Evolutionary conservation across 2,888 invertebrate genomes (phyloP), one percentile per base, ranked within the genome.

Genomic region (Agonum fuliginosum): DNA sequence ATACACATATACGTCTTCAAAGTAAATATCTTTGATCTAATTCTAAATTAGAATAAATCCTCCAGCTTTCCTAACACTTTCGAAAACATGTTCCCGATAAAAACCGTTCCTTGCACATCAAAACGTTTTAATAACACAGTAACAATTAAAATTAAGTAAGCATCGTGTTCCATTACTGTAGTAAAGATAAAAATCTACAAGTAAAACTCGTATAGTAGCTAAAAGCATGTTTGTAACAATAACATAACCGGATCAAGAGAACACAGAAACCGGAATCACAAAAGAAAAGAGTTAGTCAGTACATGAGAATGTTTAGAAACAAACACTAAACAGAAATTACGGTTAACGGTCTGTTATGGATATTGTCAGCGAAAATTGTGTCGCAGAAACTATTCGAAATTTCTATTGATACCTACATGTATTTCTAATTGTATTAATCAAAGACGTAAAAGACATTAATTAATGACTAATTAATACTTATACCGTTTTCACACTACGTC

Each of bases 301-400:
- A 5, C 30, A 54, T 58, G 58, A 14, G 58, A 62, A 62, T 62
- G 30, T 14, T 30, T 62, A 30, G 58, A 62, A 62, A 62, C 58
- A 62, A 46, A 17, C 58, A 14, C 58, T 14, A 62, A 62, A 30
- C 30, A 8, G 58, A 30, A 62, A 62, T 30, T 27, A 62, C 30
- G 17, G 27, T 27, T 62, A 62, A 62, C 58, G 58, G 58, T 62
- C 14, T 62, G 58, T 30, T 62, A 62, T 62, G 58, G 58, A 62
- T 62, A 30, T 30, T 27, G 27, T 10, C 58, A 62, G 58, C 30
- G 58, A 62, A 30, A 30, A 30, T 14, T 14, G 58, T 62, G 58
- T 30, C 30, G 58, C 17, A 54, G 14, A 62, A 62, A 8, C n/a
- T n/a, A 54, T 24, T n/a, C 8, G 51, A 51, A 51, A 54, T 54